phyloP scores from a whole-genome alignment of 2,113 vertebrate species.

The Nothocercus nigrocapillus region DNA sequence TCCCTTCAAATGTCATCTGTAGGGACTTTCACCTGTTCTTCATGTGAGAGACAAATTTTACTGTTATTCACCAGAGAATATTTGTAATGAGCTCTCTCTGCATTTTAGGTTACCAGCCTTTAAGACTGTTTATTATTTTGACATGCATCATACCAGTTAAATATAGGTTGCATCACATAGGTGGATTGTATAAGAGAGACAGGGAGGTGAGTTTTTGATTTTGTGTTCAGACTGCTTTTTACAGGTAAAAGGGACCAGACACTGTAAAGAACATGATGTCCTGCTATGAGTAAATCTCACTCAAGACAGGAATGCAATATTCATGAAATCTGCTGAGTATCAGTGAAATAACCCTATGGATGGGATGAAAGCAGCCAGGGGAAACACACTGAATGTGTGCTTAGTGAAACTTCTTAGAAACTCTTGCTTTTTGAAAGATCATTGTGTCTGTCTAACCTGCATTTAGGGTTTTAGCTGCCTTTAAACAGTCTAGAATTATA shows the following conservation, averaged over 20 bases:
- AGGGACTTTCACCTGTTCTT: not conserved
- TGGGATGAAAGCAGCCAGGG: not conserved
- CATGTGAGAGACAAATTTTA: not conserved
- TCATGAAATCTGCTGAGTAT: not conserved
- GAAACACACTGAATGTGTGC: not conserved
- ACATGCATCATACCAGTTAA: accelerated
- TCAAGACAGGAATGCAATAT: accelerated
- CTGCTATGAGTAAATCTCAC: not conserved
- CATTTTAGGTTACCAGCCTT: not conserved
- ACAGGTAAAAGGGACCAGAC: no score
- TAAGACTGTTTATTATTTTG: not conserved
- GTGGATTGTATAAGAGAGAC: not conserved
- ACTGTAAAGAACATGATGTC: not conserved
- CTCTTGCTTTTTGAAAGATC: not conserved
- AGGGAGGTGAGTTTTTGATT: not conserved
- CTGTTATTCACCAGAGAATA: not conserved
- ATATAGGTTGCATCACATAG: not conserved
- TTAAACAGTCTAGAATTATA: not conserved
- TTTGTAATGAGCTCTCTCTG: not conserved
- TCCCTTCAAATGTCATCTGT: not conserved
- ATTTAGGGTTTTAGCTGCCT: not conserved
- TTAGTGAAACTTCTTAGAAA: not conserved
- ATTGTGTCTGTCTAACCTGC: not conserved
- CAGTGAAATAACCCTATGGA: not conserved
- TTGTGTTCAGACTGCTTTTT: not conserved